These are phyloP conservation scores for Streptopelia turtur DNA, from an alignment of 2,797 vertebrate species.

Conservation along the genomic window DNA sequence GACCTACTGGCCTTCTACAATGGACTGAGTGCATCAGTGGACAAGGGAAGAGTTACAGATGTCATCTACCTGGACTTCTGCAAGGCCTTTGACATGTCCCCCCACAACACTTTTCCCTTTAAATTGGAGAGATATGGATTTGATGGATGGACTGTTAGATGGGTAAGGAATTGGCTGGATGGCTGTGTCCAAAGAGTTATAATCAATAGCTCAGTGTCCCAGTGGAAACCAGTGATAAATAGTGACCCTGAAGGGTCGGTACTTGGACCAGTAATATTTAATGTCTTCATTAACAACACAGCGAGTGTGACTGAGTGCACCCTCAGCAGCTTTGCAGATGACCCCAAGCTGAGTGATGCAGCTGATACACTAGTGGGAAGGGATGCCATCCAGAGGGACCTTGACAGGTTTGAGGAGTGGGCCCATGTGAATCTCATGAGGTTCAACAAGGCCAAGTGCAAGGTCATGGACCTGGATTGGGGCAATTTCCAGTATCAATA, in stretches of 20 bases:
- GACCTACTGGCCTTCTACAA: not conserved
- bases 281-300: not conserved
- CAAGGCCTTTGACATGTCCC: too few relatives aligned
- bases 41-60: not conserved
- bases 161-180: not conserved
- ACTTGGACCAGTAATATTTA: not conserved
- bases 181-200: not conserved
- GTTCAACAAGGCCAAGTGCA: not conserved
- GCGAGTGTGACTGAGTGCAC: not conserved
- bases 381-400: not conserved
- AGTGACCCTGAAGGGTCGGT: not conserved
- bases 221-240: not conserved
- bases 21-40: not conserved
- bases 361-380: not conserved
- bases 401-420: not conserved
- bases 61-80: too few relatives aligned
- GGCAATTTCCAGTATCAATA: not conserved
- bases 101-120: too few relatives aligned
- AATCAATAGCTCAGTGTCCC: not conserved
- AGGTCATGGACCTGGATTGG: not conserved
- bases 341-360: not conserved
- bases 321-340: not conserved
- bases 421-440: not conserved
- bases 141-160: not conserved
- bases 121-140: not conserved